Percentiles rank a stretch among this genome's conserved stretches.
Conservation (phyloP, 2,113 vertebrate species). For the Nothobranchius furzeri region DNA sequence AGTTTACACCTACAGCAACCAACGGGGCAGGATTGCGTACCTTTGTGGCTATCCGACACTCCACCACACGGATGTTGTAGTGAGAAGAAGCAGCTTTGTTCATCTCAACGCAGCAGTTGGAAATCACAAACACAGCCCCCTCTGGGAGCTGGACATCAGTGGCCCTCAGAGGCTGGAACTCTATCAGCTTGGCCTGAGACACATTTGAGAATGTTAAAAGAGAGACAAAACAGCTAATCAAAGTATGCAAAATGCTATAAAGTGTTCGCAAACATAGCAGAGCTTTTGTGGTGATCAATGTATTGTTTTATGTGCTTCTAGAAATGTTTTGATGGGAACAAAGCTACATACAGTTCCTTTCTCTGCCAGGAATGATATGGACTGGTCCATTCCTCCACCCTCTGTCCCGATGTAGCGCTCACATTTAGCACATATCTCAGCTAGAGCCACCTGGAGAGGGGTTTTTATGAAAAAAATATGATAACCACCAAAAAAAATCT, state of each 20-base stretch:
- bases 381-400: slow-evolving; percentile 98
- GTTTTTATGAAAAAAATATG: neutral
- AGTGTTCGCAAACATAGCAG: too few relatives aligned
- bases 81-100: slow-evolving; percentile 97
- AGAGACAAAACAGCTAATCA: neutral
- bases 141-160: slow-evolving; percentile 90
- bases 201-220: slow-evolving; percentile 34
- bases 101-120: slow-evolving; percentile 95
- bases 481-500: neutral
- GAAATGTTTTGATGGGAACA: neutral
- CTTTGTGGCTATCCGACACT: slow-evolving; percentile 93
- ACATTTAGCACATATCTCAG: slow-evolving; percentile 91
- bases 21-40: slow-evolving; percentile 66
- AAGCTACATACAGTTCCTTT: slow-evolving; percentile 86
- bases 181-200: slow-evolving; percentile 93
- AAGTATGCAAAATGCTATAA: too few relatives aligned
- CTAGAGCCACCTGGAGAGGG: slow-evolving; percentile 83
- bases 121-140: slow-evolving; percentile 92
- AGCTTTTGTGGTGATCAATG: too few relatives aligned
- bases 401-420: slow-evolving; percentile 95
- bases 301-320: too few relatives aligned
- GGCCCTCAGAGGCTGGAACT: slow-evolving; percentile 91
- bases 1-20: too few relatives aligned
- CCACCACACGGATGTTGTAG: slow-evolving; percentile 93
- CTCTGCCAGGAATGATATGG: slow-evolving; percentile 96